These are phyloP conservation scores for Siphonodentalium dalli DNA, from an alignment of 2,888 invertebrate species.

Conservation along the genomic window DNA sequence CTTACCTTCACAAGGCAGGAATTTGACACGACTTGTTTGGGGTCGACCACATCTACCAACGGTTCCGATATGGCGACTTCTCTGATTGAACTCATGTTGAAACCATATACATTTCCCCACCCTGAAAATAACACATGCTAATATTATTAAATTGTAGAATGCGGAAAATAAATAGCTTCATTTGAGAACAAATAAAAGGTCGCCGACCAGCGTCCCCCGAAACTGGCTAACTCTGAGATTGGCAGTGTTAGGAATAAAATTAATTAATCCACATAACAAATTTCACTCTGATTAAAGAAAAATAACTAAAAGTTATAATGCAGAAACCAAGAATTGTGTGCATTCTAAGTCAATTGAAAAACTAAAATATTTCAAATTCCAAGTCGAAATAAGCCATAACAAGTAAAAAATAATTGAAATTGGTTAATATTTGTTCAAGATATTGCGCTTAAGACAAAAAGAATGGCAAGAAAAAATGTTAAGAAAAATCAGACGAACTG, in stretches of 20 bases:
- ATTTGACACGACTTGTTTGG: conserved; percentile 97
- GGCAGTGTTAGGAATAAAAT: too few relatives aligned
- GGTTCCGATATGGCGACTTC: conserved; percentile 98
- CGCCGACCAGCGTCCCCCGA: too few relatives aligned
- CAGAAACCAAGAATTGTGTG: too few relatives aligned
- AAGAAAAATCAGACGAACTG: not conserved
- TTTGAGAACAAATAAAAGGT: not conserved
- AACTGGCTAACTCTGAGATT: too few relatives aligned
- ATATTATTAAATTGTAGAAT: too few relatives aligned
- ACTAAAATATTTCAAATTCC: too few relatives aligned
- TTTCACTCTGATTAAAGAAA: not conserved
- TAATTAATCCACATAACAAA: too few relatives aligned
- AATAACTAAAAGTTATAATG: too few relatives aligned
- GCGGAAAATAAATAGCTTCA: too few relatives aligned
- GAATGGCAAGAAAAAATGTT: not conserved
- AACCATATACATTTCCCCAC: conserved; percentile 99
- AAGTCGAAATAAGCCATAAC: too few relatives aligned
- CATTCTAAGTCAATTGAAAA: not conserved
- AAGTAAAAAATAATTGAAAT: not conserved
- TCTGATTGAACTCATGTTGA: conserved; percentile 98
- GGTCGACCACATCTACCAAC: conserved; percentile 97
- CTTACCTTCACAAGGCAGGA: conserved; percentile 84
- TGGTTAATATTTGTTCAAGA: too few relatives aligned
- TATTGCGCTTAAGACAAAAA: not conserved
- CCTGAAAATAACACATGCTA: conserved; percentile 56